Evolutionary conservation across 1,140 invertebrate genomes (phyloP).

Genomic region (Apis cerana): DNA sequence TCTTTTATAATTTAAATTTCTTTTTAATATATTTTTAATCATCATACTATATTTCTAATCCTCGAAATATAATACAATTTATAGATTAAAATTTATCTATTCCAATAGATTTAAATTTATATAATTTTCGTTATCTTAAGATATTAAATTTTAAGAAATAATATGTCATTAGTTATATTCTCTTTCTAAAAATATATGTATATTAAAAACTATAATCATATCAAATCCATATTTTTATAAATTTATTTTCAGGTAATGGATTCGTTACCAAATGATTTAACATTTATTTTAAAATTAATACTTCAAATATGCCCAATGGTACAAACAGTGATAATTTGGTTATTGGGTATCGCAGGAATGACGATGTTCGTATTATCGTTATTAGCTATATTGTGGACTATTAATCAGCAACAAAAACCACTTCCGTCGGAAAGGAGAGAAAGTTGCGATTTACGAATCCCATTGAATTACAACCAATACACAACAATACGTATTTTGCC

Average conservation of each 20-base stretch:
- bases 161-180: too few species aligned
- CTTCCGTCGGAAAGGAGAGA: constrained; percentile 62
- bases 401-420: constrained; percentile 69
- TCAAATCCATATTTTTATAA: neutral
- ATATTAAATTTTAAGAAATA: too few species aligned
- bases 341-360: constrained; percentile 67
- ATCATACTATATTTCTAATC: too few species aligned
- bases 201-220: neutral
- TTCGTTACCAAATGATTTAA: constrained; percentile 54
- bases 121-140: too few species aligned
- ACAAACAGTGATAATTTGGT: constrained; percentile 67
- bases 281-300: constrained; percentile 59
- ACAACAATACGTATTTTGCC: constrained; percentile 76
- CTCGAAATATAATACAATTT: too few species aligned
- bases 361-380: constrained; percentile 67
- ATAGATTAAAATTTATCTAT: too few species aligned
- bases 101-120: too few species aligned
- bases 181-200: neutral
- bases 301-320: constrained; percentile 62
- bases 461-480: constrained; percentile 76
- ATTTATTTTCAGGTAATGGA: constrained; percentile 67
- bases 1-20: too few species aligned
- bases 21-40: too few species aligned
- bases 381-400: constrained; percentile 61
- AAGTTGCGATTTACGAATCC: constrained; percentile 74